Evolutionary conservation across 2,113 vertebrate genomes (phyloP).

Genomic region (Lichenostomus cassidix): DNA sequence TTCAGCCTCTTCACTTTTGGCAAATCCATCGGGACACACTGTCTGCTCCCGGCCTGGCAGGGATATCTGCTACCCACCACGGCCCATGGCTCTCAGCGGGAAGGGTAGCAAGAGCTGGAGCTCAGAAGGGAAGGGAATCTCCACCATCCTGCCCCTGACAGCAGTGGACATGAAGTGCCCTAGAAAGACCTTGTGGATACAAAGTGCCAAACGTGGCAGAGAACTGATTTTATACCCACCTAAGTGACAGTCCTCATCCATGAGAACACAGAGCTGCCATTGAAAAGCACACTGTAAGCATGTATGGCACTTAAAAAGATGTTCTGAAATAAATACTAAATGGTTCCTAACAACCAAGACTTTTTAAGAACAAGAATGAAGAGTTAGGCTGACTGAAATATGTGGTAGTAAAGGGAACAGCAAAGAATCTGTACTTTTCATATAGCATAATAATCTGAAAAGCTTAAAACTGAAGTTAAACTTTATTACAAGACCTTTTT

Average conservation of each 20-base stretch:
- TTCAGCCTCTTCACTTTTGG: background rate
- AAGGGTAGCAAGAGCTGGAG: background rate
- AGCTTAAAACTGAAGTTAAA: background rate
- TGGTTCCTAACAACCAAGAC: background rate
- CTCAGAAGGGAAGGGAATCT: background rate
- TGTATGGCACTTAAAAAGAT: background rate
- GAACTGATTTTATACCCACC: background rate
- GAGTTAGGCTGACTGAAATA: background rate
- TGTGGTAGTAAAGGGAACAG: background rate
- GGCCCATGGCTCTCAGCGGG: fast-evolving
- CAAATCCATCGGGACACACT: fast-evolving
- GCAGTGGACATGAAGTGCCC: fast-evolving
- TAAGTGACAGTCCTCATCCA: background rate
- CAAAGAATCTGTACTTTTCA: background rate
- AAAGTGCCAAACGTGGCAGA: background rate
- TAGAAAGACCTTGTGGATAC: background rate
- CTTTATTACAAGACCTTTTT: background rate
- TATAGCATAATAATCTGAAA: background rate
- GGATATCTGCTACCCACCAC: background rate
- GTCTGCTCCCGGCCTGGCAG: fast-evolving
- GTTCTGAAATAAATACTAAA: background rate
- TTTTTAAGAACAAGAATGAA: background rate
- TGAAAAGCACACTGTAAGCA: background rate
- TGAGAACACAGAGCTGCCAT: background rate
- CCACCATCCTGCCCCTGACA: fast-evolving